Percentiles rank a stretch among this genome's conserved stretches.
Conservation (phyloP, 2,113 vertebrate species). For the Piaya cayana region DNA sequence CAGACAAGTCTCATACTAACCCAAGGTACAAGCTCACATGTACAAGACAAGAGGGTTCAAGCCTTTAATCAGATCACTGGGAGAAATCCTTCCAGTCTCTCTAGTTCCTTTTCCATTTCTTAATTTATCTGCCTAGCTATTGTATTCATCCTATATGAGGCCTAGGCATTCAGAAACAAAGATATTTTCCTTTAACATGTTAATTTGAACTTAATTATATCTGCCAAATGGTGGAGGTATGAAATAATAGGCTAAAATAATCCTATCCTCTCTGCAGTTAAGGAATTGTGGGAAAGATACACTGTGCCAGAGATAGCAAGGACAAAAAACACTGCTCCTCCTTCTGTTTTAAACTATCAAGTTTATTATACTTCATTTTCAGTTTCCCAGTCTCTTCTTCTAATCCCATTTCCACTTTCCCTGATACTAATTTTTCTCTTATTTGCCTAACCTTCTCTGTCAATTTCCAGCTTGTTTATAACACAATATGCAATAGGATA, state of each 20-base stretch:
- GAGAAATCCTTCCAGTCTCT: background rate
- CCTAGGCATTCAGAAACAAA: background rate
- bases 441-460: background rate
- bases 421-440: background rate
- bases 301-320: background rate
- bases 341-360: background rate
- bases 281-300: background rate
- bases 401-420: background rate
- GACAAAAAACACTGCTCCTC: background rate
- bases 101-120: background rate
- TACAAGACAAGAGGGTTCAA: background rate
- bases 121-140: background rate
- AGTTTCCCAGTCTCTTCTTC: background rate
- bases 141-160: background rate
- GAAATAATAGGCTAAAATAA: background rate
- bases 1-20: background rate
- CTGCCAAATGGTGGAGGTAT: background rate
- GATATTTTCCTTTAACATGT: fast-evolving
- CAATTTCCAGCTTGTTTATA: background rate
- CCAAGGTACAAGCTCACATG: background rate
- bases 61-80: background rate
- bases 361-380: background rate
- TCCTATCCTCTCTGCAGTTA: background rate
- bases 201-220: background rate
- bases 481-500: too few relatives aligned